Base-by-base conservation (phyloP, 2,113 vertebrate genomes). In the Cyprinodon variegatus region DNA sequence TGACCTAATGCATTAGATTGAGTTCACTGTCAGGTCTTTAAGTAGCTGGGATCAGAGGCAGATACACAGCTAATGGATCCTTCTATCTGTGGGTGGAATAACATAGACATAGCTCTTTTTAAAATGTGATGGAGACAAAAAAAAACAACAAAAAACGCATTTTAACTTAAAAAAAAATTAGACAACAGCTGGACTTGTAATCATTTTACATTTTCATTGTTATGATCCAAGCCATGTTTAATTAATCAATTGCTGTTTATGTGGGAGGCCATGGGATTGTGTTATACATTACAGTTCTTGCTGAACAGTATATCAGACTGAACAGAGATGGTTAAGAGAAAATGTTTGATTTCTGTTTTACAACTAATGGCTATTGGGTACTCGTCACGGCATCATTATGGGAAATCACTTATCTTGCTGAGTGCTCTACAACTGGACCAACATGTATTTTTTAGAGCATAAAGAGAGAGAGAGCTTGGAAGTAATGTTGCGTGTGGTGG, bases 61-160 rank as follows among this genome's bases (percentile, higher is more conserved):
- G 91, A 90, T 85, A 90, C 90, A 88, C 86, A 88, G 91, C 91
- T 93, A 93, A 93, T 93, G 92, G 91, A 90, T 89, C 82, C 86
- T 76, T 86, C 82, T 90, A 72, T 89, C 70, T 46, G 88, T 91
- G 90, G 91, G 90, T 84, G 90, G 91, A 90, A 91, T 90, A 92
- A 90, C 77, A 85, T 73, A 61, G 67, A 72, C 59, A 88, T 71
- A 83, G 76, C 65, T 78, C 46, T 66, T 66, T 81, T 78, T 90
- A 84, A 79, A 83, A 90, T 88, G 76, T 57, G 72, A 60, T 66
- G 65, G 67, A 41, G 36, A 70, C 7, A 69, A 60, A 61, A 36
- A 61, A 36, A 77, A 71, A 75, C 64, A 61, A 72, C 38, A 62
- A 77, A 69, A 43, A 3, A 4, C 13, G 48, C n/a, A 63, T 68